Percentiles rank a stretch among this genome's conserved stretches.
Conservation (phyloP, 2,888 invertebrate species). For the Cephus sareptanus region DNA sequence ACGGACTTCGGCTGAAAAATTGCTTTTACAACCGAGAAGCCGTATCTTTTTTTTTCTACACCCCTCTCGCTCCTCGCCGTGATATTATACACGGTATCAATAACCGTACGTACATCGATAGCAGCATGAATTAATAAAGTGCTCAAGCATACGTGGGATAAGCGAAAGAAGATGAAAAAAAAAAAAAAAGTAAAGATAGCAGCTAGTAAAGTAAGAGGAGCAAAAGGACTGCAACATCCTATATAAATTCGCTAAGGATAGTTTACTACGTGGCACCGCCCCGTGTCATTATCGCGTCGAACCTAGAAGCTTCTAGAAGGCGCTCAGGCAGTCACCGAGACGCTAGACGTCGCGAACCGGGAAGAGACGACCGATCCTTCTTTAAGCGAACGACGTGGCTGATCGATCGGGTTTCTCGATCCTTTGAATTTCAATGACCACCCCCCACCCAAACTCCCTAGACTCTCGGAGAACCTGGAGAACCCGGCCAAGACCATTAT, state of each 20-base stretch:
- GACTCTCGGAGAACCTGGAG: not conserved
- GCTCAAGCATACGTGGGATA: not conserved
- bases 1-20: not conserved
- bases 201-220: not conserved
- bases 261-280: conserved; percentile 61
- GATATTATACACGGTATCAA: not conserved
- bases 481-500: not conserved
- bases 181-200: not conserved
- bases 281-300: conserved; percentile 58
- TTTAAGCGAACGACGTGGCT: not conserved
- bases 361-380: conserved; percentile 5
- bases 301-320: conserved; percentile 21
- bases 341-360: conserved; percentile 10
- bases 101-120: not conserved
- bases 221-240: not conserved
- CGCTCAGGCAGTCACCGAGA: conserved; percentile 14
- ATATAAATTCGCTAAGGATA: conserved; percentile 60
- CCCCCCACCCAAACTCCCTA: not conserved
- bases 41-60: not conserved
- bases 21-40: not conserved
- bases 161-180: not conserved
- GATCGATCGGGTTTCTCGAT: conserved; percentile 20
- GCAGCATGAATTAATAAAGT: not conserved
- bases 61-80: not conserved
- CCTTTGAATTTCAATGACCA: conserved; percentile 24